Evolutionary conservation across 2,888 invertebrate genomes (phyloP).

Genomic region (Helicoverpa assulta): DNA sequence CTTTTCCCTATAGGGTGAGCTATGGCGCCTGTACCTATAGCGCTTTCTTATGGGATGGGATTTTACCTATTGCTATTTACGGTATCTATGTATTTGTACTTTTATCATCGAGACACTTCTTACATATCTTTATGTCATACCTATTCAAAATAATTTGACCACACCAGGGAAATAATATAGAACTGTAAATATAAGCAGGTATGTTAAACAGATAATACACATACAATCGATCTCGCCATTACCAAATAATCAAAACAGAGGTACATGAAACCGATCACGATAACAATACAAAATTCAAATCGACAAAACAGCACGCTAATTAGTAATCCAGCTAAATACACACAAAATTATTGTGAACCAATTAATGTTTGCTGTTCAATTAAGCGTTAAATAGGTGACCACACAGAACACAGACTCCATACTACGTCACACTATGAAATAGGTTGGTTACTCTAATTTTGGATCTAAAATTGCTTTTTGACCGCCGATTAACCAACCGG

Average conservation of each 20-base stretch:
- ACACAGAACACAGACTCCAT: constrained; percentile 67
- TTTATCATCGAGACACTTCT: no score
- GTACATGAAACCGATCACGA: constrained; percentile 14
- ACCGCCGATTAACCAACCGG: constrained; percentile 41
- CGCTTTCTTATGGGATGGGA: no score
- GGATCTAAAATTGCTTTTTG: constrained; percentile 49
- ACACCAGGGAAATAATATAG: no score
- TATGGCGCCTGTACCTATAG: no score
- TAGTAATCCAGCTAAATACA: constrained; percentile 53
- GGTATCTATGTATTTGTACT: no score
- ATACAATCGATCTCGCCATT: neutral
- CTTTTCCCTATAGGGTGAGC: no score
- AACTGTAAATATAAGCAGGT: no score
- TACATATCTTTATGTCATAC: no score
- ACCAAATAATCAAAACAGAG: constrained; percentile 1
- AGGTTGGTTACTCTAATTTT: constrained; percentile 68
- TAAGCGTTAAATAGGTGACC: constrained; percentile 76
- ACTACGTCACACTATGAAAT: constrained; percentile 52
- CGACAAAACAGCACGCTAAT: constrained; percentile 44
- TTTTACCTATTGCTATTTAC: no score
- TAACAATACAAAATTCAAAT: constrained; percentile 49
- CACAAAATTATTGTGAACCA: constrained; percentile 58
- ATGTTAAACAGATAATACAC: no score
- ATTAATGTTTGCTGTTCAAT: constrained; percentile 71
- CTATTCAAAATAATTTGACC: no score